Evolutionary conservation across 1,140 invertebrate species (phyloP), one percentile per base, ranked within the genome.

Genomic region (Lepidurus arcticus): DNA sequence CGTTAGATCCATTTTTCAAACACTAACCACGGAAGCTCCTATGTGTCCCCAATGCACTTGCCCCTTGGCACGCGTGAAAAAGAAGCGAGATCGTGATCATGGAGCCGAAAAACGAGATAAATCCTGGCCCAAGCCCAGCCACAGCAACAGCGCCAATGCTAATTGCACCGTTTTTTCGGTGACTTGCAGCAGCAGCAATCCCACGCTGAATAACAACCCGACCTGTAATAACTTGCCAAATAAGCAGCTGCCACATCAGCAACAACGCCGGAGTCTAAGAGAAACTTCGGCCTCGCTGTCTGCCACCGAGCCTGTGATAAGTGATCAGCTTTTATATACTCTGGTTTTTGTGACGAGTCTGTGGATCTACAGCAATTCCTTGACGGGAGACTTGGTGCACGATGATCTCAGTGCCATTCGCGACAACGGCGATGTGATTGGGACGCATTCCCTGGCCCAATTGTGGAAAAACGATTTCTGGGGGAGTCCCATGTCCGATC

Each of bases 351-450:
- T 65, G 53, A 65, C 53, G 53, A 65, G 53, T 21, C 21, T 65
- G 53, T 65, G 53, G 53, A 65, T 90, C 80, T 95, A 95, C 83
- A 85, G 90, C 42, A 95, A 95, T 84, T 91, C 92, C 7, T 85
- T 95, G 73, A 86, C 87, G 44, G 94, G 94, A 78, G 93, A 95
- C 81, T 94, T 96, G 83, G 94, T 96, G 11, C 94, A 96, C 87
- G 94, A 96, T 85, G 94, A 96, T 83, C 90, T 95, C 80, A 93
- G 93, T 11, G 94, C 94, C 8, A 90, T 97, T 74, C 90, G 91
- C 76, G 88, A 91, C 73, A 97, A 96, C 85, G 90, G 90, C 81
- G 94, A 97, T 84, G 92, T 96, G 16, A 86, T 91, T 42, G 92
- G 90, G 0, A 86, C 87, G 45, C 91, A 88, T 47, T 86, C 91